Base-by-base conservation (phyloP, 2,113 vertebrate genomes). In the Aegypius monachus region DNA sequence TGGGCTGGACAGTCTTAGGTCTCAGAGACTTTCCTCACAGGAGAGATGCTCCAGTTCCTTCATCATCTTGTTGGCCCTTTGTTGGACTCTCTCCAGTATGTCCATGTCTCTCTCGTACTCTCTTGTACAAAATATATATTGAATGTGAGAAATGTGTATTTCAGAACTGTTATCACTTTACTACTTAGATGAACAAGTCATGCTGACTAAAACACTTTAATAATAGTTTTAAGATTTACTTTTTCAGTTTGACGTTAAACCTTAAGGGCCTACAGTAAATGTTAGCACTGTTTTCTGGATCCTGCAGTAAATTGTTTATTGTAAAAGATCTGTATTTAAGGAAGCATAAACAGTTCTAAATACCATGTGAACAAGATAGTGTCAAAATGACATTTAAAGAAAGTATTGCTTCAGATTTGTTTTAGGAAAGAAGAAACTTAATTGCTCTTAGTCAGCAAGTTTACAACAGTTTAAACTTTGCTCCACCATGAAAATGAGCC, bases 401-500 rank as follows among this genome's bases (percentile, higher is more conserved):
- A 88, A 50, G 13, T 42, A 61, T 56, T 73, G 40, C 47, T 93
- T 84, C 53, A 85, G 29, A 36, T 65, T 81, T 75, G 4, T 70
- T 90, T 86, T 22, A n/a, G 32, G 11, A 61, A 80, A 66, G 22
- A 86, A 68, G 2, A 68, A 65, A 56, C 4, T 25, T 77, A 53
- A 56, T 87, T 82, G 43, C 32, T 36, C 13, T 75, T 88, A 87
- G 70, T 91, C 81, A 93, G 66, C 62, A 86, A 61, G 43, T 81
- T 82, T 90, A 29, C 22, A 70, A 48, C n/a, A 63, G 63, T 81
- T 91, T 86, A 52, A 95, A 81, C 70, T 86, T 93, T 77, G 67
- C n/a, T 93, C 79, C 38, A 38, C 59, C 22, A 9, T 26, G 42
- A 53, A 81, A 89, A 58, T 0, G 1, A 86, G 68, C 55, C 88